Evolutionary conservation across 1,140 invertebrate species (phyloP).

Genomic region (Penaeus indicus): DNA sequence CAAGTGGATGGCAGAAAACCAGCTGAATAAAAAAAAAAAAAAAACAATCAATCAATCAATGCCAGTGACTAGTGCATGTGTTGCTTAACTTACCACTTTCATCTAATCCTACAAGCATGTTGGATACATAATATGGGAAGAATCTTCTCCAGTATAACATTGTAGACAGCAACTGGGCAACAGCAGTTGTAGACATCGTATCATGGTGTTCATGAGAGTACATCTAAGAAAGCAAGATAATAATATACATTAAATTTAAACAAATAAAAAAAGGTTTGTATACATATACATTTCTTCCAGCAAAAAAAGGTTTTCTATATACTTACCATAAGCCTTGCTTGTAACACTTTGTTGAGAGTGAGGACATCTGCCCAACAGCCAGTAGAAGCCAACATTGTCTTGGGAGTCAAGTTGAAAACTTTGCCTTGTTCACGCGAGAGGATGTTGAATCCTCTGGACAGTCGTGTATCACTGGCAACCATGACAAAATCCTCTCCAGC

Average conservation of each 20-base stretch:
- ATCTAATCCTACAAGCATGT: slow-evolving; percentile 89
- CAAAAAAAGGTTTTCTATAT: slow-evolving; percentile 21
- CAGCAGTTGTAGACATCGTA: slow-evolving; percentile 90
- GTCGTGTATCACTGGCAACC: slow-evolving; percentile 91
- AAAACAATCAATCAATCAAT: slow-evolving; percentile 68
- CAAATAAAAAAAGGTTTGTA: neutral
- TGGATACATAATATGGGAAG: slow-evolving; percentile 98
- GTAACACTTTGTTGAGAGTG: slow-evolving; percentile 87
- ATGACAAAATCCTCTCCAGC: slow-evolving; percentile 92
- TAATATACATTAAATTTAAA: slow-evolving; percentile 12
- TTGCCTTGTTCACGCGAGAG: slow-evolving; percentile 90
- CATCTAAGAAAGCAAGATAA: slow-evolving; percentile 77
- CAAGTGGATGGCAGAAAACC: too few species aligned
- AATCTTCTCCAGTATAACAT: slow-evolving; percentile 97
- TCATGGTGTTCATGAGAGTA: slow-evolving; percentile 97
- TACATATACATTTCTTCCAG: slow-evolving; percentile 14
- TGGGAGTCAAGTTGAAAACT: slow-evolving; percentile 82
- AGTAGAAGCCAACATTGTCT: slow-evolving; percentile 87
- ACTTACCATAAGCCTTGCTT: slow-evolving; percentile 85
- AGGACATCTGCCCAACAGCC: slow-evolving; percentile 99
- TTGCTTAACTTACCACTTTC: slow-evolving; percentile 72
- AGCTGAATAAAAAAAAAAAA: neutral
- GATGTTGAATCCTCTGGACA: slow-evolving; percentile 92
- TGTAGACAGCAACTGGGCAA: slow-evolving; percentile 95
- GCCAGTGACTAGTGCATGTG: neutral